Evolutionary conservation across 2,888 invertebrate species (phyloP).

Genomic region (Achlya flavicornis): DNA sequence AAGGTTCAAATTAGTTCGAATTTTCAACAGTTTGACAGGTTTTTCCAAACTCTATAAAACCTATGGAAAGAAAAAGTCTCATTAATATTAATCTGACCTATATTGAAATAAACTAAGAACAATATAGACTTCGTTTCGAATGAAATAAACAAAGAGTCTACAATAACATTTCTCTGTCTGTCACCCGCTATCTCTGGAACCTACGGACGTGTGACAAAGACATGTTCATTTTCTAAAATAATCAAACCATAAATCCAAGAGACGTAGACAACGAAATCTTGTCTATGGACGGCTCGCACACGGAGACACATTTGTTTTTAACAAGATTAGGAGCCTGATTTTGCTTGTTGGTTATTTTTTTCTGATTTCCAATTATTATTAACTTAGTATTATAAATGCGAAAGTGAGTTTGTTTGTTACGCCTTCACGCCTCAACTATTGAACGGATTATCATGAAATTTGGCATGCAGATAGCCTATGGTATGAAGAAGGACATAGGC

Average conservation of each 20-base stretch:
- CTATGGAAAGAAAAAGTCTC: too few species aligned
- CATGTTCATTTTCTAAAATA: conserved; percentile 60
- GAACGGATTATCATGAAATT: too few species aligned
- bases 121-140: not conserved
- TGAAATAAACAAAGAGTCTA: not conserved
- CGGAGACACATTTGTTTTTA: conserved; percentile 39
- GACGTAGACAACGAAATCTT: conserved; percentile 38
- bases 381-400: too few species aligned
- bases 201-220: conserved; percentile 44
- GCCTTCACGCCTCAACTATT: too few species aligned
- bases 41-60: too few species aligned
- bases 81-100: too few species aligned
- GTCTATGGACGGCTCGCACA: conserved; percentile 22
- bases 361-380: too few species aligned
- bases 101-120: not conserved
- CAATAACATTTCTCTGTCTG: conserved; percentile 35
- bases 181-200: conserved; percentile 41
- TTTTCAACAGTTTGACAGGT: too few species aligned
- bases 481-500: too few species aligned
- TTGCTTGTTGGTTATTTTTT: conserved; percentile 8
- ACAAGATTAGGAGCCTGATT: conserved; percentile 12
- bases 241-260: conserved; percentile 58
- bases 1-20: too few species aligned
- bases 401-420: too few species aligned
- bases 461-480: too few species aligned